Conservation (phyloP, 2,797 vertebrate genomes). For the Phataginus tetradactyla region DNA sequence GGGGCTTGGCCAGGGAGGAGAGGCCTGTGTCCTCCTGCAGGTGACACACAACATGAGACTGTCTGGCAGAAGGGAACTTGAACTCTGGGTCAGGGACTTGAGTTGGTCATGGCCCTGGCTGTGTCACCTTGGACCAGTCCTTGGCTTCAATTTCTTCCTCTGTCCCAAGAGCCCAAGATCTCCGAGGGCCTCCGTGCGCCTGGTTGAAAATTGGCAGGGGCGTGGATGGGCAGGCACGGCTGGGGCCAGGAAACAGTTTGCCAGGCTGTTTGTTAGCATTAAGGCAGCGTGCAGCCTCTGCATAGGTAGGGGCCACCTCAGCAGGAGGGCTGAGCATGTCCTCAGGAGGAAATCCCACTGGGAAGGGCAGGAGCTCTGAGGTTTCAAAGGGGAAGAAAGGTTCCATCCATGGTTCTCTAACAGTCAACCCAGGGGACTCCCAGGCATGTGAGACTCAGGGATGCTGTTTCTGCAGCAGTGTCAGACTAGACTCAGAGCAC, state of each 20-base stretch:
- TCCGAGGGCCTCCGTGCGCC: background rate
- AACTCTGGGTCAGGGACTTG: background rate
- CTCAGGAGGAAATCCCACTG: background rate
- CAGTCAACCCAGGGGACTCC: background rate
- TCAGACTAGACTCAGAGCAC: background rate
- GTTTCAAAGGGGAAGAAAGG: background rate
- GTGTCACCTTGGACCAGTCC: background rate
- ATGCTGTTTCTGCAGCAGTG: background rate
- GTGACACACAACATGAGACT: background rate
- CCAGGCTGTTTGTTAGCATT: background rate
- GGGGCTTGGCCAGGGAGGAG: background rate
- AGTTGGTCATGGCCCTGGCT: fast-evolving
- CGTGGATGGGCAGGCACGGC: background rate
- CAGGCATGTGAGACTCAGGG: background rate
- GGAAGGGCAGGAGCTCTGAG: background rate
- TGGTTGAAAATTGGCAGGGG: background rate
- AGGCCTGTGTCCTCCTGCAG: background rate
- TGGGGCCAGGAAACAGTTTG: background rate
- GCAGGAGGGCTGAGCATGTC: background rate
- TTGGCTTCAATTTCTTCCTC: background rate
- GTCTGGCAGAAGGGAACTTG: background rate
- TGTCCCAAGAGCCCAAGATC: background rate
- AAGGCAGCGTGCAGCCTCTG: background rate
- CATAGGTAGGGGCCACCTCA: background rate
- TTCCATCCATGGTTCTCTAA: background rate